Percentiles rank a stretch among this genome's conserved stretches.
phyloP scores from a whole-genome alignment of 64 coral and sea anemone genomes.

The Anthopleura sola region DNA sequence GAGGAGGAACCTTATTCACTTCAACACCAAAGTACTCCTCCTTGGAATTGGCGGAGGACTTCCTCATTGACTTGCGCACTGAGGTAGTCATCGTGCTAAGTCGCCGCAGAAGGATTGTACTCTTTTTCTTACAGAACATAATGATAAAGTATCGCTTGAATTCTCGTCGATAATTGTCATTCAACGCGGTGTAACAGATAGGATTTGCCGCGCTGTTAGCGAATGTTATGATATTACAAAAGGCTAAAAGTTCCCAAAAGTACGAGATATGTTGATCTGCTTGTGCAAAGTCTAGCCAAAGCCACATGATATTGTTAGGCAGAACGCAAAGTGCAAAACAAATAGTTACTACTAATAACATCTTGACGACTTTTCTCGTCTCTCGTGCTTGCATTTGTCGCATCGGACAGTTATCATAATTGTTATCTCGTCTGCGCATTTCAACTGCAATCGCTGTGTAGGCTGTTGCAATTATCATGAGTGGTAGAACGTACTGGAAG shows the following conservation, averaged over 20 bases:
- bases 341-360: slow-evolving; percentile 53
- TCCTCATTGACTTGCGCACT: neutral
- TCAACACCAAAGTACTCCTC: neutral
- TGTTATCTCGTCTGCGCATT: slow-evolving; percentile 16
- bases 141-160: slow-evolving; percentile 24
- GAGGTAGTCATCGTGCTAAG: neutral
- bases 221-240: slow-evolving; percentile 51
- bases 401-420: slow-evolving; percentile 14
- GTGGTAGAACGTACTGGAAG: slow-evolving; percentile 47
- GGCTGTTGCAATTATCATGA: slow-evolving; percentile 30
- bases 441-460: slow-evolving; percentile 40
- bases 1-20: neutral
- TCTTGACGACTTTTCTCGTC: slow-evolving; percentile 49
- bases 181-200: slow-evolving; percentile 54
- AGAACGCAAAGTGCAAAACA: slow-evolving; percentile 51
- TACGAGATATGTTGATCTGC: slow-evolving; percentile 24
- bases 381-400: slow-evolving; percentile 39
- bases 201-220: slow-evolving; percentile 66
- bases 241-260: slow-evolving; percentile 47
- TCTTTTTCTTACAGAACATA: slow-evolving; percentile 4
- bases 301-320: slow-evolving; percentile 61
- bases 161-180: slow-evolving; percentile 35
- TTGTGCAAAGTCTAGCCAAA: slow-evolving; percentile 57
- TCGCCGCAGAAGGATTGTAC: neutral
- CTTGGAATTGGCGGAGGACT: neutral